Base-by-base conservation (phyloP, 2,888 invertebrate genomes). In the Cerastoderma edule region DNA sequence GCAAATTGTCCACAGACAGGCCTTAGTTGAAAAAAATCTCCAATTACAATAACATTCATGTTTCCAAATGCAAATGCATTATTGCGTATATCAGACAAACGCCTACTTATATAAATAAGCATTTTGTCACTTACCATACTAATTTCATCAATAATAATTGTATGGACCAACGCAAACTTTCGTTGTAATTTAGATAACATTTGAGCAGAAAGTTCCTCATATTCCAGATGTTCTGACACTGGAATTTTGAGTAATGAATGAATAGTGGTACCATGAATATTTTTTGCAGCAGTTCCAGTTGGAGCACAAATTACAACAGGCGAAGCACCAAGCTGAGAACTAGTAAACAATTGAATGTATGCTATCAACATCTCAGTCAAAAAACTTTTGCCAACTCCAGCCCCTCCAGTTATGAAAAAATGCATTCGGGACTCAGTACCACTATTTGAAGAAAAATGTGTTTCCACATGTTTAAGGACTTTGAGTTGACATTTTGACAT, bases 11-110 rank as follows among this genome's bases (percentile, higher is more conserved):
- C 75, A 32, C 19, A 46, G 35, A 80, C 67, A 33, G 80, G 80
- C 54, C 75, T 32, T n/a, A 83, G 30, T 56, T 83, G 80, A 54
- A 78, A 78, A 48, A 83, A 80, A 69, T 83, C 80, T 28, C 83
- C 78, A 50, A 83, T 65, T 35, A 76, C 63, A 50, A 83, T 83
- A 2, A 81, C 66, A 74, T 80, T 75, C 24, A 83, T 48, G n/a
- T 73, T 73, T 22, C 83, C 76, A 75, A 80, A 83, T 48, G 60
- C 39, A 16, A 16, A 10, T 32, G 66, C 56, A 70, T 70, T 57
- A 63, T 54, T 39, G 67, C 65, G 74, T n/a, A 81, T 78, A 46
- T 72, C 50, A 54, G 63, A 67, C 8, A 80, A 48, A 24, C 78
- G 54, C 28, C 63, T 67, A 54, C 73, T 75, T 30, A 81, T 83